Evolutionary conservation across 2,797 vertebrate species (phyloP).

Genomic region (Gastrophryne carolinensis): DNA sequence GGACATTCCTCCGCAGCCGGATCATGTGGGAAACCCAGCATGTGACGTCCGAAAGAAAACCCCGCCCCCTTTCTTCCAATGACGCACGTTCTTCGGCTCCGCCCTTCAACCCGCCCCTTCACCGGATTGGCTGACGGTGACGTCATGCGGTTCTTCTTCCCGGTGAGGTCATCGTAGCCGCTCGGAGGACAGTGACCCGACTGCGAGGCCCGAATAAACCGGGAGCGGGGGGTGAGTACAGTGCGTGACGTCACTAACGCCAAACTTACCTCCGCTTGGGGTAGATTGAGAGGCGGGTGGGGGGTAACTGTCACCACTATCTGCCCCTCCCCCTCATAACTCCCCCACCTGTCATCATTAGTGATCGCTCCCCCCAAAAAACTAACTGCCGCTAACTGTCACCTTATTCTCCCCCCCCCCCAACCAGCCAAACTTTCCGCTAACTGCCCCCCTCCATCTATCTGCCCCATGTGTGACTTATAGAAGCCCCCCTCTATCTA

Average conservation of each 20-base stretch:
- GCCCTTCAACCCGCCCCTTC: not conserved
- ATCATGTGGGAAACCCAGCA: too few species aligned
- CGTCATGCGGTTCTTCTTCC: slow-evolving; percentile 43
- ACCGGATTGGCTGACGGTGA: slow-evolving; percentile 35
- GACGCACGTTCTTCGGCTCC: not conserved
- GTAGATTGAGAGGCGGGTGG: not conserved
- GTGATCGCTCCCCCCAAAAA: too few species aligned
- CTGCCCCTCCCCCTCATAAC: not conserved
- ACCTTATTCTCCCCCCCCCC: not conserved
- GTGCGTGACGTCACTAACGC: slow-evolving; percentile 22
- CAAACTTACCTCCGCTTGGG: too few species aligned
- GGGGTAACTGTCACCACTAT: not conserved
- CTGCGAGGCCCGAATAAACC: slow-evolving; percentile 16
- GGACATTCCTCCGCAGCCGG: too few species aligned
- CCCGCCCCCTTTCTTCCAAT: not conserved
- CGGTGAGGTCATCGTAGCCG: slow-evolving; percentile 43
- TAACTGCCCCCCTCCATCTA: not conserved
- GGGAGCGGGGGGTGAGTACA: slow-evolving; percentile 25
- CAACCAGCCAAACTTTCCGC: too few species aligned
- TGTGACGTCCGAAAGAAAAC: too few species aligned
- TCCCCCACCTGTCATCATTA: not conserved
- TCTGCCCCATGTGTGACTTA: too few species aligned
- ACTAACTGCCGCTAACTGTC: too few species aligned
- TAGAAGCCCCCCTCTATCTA: too few species aligned
- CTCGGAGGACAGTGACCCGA: slow-evolving; percentile 42